These are phyloP conservation scores for Drosophila repleta DNA, from an alignment of 1,140 invertebrate genomes.

Conservation along the genomic window DNA sequence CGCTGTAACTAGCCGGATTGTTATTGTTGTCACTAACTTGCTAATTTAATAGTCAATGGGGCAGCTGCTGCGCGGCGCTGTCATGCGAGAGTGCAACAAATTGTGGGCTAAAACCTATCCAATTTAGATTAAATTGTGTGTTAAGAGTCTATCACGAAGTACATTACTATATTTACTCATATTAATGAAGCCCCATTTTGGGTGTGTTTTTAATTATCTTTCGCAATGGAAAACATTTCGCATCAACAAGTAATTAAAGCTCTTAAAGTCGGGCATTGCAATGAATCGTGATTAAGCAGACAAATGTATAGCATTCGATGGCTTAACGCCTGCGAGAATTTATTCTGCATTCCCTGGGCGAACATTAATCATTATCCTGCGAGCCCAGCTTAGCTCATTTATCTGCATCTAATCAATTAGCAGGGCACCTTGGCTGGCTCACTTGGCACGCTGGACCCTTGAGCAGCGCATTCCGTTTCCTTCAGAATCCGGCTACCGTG, in stretches of 20 bases:
- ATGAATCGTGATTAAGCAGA: background rate
- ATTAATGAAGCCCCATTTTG: background rate
- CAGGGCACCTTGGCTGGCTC: conserved; percentile 68
- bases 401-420: conserved; percentile 81
- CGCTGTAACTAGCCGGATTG: background rate
- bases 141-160: too few species aligned
- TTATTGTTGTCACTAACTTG: conserved; percentile 10
- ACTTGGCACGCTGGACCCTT: conserved; percentile 51
- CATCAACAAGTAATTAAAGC: conserved; percentile 74
- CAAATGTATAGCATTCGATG: conserved; percentile 23
- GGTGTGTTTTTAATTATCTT: background rate
- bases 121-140: too few species aligned
- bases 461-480: conserved; percentile 30
- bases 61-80: background rate
- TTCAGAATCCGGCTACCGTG: conserved; percentile 35
- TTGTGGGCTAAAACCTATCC: too few species aligned
- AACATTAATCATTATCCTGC: conserved; percentile 74
- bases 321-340: conserved; percentile 26
- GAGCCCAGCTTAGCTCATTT: conserved; percentile 67
- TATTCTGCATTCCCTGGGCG: conserved; percentile 5
- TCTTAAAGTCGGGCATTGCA: conserved; percentile 27
- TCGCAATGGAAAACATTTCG: conserved; percentile 43
- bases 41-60: background rate
- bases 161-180: too few species aligned
- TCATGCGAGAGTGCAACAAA: background rate